phyloP scores from a whole-genome alignment of 2,888 invertebrate species.

The Cheilosia vulpina region DNA sequence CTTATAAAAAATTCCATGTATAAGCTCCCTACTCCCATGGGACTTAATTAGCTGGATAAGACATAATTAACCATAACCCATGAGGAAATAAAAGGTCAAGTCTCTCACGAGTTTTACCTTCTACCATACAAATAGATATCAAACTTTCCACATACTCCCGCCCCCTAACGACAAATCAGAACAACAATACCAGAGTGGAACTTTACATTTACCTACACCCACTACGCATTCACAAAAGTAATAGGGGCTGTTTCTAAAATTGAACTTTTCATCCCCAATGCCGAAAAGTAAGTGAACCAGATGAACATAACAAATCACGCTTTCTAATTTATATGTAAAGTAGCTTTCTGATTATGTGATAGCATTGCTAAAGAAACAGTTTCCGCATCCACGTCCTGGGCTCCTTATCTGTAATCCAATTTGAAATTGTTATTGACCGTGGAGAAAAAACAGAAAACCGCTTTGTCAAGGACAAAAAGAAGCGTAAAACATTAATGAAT shows the following conservation, averaged over 20 bases:
- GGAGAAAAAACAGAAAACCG: slow-evolving; percentile 7
- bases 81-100: background rate
- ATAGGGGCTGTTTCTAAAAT: background rate
- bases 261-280: background rate
- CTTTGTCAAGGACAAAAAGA: slow-evolving; percentile 42
- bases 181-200: background rate
- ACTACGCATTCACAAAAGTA: background rate
- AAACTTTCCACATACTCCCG: background rate
- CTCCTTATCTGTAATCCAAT: slow-evolving; percentile 19
- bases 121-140: background rate
- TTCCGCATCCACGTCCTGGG: background rate
- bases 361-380: slow-evolving; percentile 9
- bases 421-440: slow-evolving; percentile 42
- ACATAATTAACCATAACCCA: background rate
- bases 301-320: slow-evolving; percentile 25
- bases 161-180: no score
- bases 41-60: background rate
- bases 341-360: slow-evolving; percentile 59
- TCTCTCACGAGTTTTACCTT: background rate
- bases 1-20: background rate
- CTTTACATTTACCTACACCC: background rate
- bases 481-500: slow-evolving; percentile 8
- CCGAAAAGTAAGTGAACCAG: background rate
- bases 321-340: slow-evolving; percentile 55
- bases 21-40: background rate